phyloP scores from a whole-genome alignment of 2,113 vertebrate species.

The Oryzias celebensis region DNA sequence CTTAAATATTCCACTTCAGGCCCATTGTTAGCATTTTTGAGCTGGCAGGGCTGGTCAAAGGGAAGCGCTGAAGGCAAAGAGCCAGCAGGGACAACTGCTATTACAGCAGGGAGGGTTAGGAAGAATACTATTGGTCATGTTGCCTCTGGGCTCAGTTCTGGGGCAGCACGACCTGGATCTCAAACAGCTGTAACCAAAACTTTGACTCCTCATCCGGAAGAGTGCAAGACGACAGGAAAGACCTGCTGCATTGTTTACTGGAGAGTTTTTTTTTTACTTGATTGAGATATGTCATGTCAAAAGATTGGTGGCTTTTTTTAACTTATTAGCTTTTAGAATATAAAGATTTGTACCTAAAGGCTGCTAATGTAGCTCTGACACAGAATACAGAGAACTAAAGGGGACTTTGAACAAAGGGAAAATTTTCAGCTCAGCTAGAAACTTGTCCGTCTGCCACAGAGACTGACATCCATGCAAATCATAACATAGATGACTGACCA shows the following conservation, averaged over 20 bases:
- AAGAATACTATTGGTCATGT: conserved; percentile 60
- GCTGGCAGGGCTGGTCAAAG: conserved; percentile 49
- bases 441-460: conserved; percentile 48
- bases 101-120: conserved; percentile 66
- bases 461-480: conserved; percentile 77
- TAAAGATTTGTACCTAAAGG: background rate
- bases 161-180: conserved; percentile 71
- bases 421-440: conserved; percentile 43
- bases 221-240: conserved; percentile 41
- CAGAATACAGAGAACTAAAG: conserved; percentile 19
- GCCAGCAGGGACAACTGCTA: conserved; percentile 68
- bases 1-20: conserved; percentile 16
- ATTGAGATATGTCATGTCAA: conserved; percentile 29
- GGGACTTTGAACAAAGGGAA: conserved; percentile 21
- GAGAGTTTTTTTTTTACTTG: conserved; percentile 21
- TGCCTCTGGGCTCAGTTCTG: conserved; percentile 53
- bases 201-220: conserved; percentile 54
- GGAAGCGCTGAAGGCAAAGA: conserved; percentile 59
- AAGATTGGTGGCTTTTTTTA: conserved; percentile 18
- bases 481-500: conserved; percentile 71
- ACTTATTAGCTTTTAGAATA: background rate
- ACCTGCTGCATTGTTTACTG: conserved; percentile 32
- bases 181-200: conserved; percentile 52
- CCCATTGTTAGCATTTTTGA: conserved; percentile 68
- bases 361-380: background rate